Conservation (phyloP, 1,140 invertebrate genomes). For the Drosophila watanabei region DNA sequence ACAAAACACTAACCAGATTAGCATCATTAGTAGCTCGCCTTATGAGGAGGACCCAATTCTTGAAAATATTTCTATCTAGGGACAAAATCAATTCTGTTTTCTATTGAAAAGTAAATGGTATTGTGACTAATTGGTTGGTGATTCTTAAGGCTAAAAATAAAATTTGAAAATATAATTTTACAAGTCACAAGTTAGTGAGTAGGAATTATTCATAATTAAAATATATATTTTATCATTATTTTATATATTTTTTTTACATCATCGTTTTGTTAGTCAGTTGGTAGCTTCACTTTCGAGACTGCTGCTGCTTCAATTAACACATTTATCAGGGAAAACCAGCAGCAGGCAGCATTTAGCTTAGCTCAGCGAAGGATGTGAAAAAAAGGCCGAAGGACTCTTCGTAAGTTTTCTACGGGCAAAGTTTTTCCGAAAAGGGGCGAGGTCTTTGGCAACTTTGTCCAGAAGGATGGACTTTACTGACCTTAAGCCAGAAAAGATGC, state of each 20-base stretch:
- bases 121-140: background rate
- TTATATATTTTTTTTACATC: background rate
- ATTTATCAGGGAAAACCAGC: constrained; percentile 35
- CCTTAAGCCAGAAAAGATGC: constrained; percentile 8
- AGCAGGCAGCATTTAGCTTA: constrained; percentile 16
- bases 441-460: constrained; percentile 32
- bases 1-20: constrained; percentile 46
- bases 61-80: background rate
- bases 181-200: background rate
- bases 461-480: constrained; percentile 13
- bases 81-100: background rate
- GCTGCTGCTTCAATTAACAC: constrained; percentile 60
- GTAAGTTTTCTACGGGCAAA: constrained; percentile 47
- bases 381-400: constrained; percentile 36
- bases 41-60: background rate
- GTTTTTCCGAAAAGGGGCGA: constrained; percentile 5
- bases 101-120: background rate
- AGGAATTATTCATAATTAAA: background rate
- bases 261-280: constrained; percentile 35
- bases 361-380: constrained; percentile 30
- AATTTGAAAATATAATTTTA: background rate
- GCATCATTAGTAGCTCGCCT: constrained; percentile 13
- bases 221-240: too few relatives aligned
- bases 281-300: constrained; percentile 41
- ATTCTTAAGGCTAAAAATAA: background rate